Evolutionary conservation across 2,888 invertebrate species (phyloP).

Genomic region (Cephonodes hylas): DNA sequence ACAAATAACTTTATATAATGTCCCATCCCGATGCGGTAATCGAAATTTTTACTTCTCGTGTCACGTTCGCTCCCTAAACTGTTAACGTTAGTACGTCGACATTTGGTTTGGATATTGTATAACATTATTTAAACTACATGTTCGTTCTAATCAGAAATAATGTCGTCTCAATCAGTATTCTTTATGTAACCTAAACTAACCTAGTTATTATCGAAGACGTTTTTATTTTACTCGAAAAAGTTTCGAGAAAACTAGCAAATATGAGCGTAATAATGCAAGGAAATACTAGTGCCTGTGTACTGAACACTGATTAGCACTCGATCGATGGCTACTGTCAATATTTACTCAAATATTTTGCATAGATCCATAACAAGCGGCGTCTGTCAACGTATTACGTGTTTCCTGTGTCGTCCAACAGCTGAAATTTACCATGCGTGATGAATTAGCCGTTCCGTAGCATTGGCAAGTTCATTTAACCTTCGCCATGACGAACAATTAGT

Average conservation of each 20-base stretch:
- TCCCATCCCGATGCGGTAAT: constrained; percentile 5
- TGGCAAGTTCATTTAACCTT: constrained; percentile 59
- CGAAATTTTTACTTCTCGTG: constrained; percentile 9
- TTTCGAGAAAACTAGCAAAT: neutral
- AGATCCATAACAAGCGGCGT: neutral
- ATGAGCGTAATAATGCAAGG: neutral
- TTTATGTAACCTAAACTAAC: neutral
- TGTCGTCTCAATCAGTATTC: neutral
- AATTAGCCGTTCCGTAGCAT: constrained; percentile 52
- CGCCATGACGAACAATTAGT: constrained; percentile 27
- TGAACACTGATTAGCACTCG: neutral
- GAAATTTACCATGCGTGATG: constrained; percentile 51
- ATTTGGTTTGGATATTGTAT: constrained; percentile 6
- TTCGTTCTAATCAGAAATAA: neutral
- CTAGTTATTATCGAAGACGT: neutral
- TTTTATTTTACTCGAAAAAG: neutral
- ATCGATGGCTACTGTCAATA: neutral
- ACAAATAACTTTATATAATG: constrained; percentile 6
- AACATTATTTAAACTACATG: neutral
- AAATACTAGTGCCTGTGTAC: neutral
- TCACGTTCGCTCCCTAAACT: constrained; percentile 2
- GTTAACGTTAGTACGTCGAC: constrained; percentile 2
- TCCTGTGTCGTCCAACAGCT: constrained; percentile 53
- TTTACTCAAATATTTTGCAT: neutral
- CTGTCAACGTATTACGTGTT: constrained; percentile 33